Evolutionary conservation across 2,113 vertebrate genomes (phyloP).

Genomic region (Mesitornis unicolor): DNA sequence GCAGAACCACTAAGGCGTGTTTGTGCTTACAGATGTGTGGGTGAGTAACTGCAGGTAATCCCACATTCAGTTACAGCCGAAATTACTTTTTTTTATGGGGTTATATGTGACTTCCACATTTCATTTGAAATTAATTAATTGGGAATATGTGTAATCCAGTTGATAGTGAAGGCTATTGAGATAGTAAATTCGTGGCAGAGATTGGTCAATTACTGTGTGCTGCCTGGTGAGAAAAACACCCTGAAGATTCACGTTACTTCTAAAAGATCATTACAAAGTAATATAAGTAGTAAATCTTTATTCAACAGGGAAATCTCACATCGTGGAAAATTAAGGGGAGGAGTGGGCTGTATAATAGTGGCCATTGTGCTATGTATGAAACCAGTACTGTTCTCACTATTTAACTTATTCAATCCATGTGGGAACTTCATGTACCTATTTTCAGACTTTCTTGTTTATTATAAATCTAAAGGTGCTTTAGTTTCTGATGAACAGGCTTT

Average conservation of each 20-base stretch:
- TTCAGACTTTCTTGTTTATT: background rate
- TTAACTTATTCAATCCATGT: background rate
- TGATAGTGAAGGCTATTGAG: background rate
- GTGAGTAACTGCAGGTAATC: background rate
- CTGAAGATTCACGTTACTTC: background rate
- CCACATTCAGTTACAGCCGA: background rate
- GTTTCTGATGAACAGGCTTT: background rate
- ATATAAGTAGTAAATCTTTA: background rate
- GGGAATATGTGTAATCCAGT: background rate
- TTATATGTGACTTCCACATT: background rate
- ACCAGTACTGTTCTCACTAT: background rate
- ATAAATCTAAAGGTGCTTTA: background rate
- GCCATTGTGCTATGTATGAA: background rate
- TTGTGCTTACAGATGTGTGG: background rate
- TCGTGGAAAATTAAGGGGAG: background rate
- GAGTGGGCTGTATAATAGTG: background rate
- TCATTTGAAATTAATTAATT: background rate
- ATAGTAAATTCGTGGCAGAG: background rate
- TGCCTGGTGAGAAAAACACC: background rate
- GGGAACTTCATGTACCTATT: background rate
- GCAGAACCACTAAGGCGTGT: background rate
- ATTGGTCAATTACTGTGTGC: background rate
- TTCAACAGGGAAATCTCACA: background rate
- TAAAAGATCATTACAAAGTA: background rate
- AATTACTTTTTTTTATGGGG: background rate